Base-by-base conservation (phyloP, 2,888 invertebrate genomes). In the Agrenia bidenticulata region DNA sequence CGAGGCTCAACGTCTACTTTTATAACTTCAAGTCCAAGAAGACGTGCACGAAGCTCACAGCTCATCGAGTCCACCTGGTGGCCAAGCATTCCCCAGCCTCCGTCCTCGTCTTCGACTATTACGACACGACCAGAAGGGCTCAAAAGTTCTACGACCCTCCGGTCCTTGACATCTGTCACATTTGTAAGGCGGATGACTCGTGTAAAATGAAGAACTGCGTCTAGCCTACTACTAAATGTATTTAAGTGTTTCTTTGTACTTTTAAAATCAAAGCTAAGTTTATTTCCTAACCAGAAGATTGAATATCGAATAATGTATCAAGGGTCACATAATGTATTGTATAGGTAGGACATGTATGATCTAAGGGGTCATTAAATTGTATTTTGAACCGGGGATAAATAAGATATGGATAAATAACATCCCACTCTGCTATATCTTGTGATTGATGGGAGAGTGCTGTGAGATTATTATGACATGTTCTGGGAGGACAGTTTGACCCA, bases 51-150 rank as follows among this genome's bases (percentile, higher is more conserved):
- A 90, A 92, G 4, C 85, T 94, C 41, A 88, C 88, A 4, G 91
- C 91, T 11, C 88, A 88, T 76, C 85, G 90, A 74, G 89, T 89
- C 0, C 87, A 91, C 78, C 89, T 89, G 78, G 89, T 93, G 13
- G 90, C 92, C 2, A 85, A 89, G 56, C 92, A 94, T 77, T 89
- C 90, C 67, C 89, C 93, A 11, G 92, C 90, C 24, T 86, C 90
- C 73, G 91, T 94, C 69, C 85, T 87, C 49, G 85, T 96, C 42
- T 89, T 88, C 73, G 95, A 96, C 79, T 91, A 95, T 77, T 95
- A 94, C 77, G 93, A 95, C 79, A 89, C 89, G 19, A 58, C 39
- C 24, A 26, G 27, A 26, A 51, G 41, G 26, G 42, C 56, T 7
- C 24, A 32, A 13, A n/a, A 50, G 27, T 51, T 59, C 32, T 64